These are phyloP conservation scores for Strix uralensis DNA, from an alignment of 2,113 vertebrate genomes.

Conservation along the genomic window DNA sequence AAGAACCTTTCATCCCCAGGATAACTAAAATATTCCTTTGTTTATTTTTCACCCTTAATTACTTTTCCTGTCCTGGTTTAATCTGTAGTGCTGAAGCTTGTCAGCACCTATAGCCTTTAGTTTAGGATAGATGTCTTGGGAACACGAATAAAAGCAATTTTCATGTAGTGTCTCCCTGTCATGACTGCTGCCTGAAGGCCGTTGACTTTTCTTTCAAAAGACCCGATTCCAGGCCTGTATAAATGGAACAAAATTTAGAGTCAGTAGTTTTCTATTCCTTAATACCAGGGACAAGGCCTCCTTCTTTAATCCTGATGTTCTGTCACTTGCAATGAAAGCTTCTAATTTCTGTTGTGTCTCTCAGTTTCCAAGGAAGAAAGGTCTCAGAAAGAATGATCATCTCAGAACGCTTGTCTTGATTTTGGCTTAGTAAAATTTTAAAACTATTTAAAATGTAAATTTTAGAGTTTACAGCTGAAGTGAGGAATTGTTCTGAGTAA, in stretches of 20 bases:
- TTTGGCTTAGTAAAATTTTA: neutral
- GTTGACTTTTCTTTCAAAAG: neutral
- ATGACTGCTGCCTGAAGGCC: neutral
- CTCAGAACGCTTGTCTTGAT: neutral
- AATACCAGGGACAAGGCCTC: neutral
- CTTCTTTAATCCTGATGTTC: neutral
- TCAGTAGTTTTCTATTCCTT: neutral
- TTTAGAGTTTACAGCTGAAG: neutral
- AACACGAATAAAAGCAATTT: neutral
- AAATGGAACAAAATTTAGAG: neutral
- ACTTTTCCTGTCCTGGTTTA: slow-evolving; percentile 33
- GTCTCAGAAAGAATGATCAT: neutral
- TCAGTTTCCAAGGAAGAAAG: neutral
- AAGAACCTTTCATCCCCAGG: slow-evolving; percentile 42
- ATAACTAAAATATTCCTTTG: slow-evolving; percentile 31
- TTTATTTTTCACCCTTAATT: slow-evolving; percentile 24
- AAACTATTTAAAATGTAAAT: neutral
- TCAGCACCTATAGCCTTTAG: neutral
- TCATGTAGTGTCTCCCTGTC: neutral
- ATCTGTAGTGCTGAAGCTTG: neutral
- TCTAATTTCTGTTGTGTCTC: neutral
- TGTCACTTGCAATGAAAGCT: neutral
- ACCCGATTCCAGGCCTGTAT: neutral
- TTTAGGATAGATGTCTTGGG: neutral
- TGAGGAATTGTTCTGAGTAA: neutral